A percentile compares a stretch with the other conserved stretches of the same genome.
phyloP scores from a whole-genome alignment of 1,140 invertebrate genomes.

The Eupeodes corollae region DNA sequence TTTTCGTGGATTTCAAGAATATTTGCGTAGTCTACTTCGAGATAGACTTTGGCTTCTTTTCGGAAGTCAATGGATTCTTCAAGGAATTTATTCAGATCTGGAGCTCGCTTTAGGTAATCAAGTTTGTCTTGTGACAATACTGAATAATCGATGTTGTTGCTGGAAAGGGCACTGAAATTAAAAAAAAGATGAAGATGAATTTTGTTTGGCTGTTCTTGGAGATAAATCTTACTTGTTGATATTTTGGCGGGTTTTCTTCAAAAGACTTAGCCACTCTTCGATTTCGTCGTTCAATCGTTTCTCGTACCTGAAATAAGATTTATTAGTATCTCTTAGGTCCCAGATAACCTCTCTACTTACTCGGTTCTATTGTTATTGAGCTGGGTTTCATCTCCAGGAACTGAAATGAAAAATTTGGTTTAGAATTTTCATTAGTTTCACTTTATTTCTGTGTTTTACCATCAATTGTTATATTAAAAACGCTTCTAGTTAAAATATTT shows the following conservation, averaged over 20 bases:
- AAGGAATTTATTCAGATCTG: slow-evolving; percentile 17
- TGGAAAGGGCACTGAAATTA: background rate
- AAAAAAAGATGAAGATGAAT: background rate
- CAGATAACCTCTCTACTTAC: too few species aligned
- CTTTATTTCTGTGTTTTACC: too few species aligned
- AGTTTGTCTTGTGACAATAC: slow-evolving; percentile 6
- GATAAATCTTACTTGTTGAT: background rate
- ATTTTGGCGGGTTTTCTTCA: background rate
- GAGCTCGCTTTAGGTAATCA: slow-evolving; percentile 12
- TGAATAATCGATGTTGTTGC: slow-evolving; percentile 1
- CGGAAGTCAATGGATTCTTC: slow-evolving; percentile 14
- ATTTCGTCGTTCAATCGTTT: slow-evolving; percentile 4
- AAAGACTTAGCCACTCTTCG: slow-evolving; percentile 5
- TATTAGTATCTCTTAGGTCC: too few species aligned
- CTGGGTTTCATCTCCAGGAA: too few species aligned
- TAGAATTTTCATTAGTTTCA: too few species aligned
- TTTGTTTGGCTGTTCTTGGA: slow-evolving; percentile 3
- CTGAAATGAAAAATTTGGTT: too few species aligned
- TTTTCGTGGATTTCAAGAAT: slow-evolving; percentile 8
- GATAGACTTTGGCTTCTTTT: slow-evolving; percentile 8
- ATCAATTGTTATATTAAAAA: too few species aligned
- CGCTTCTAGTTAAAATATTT: too few species aligned
- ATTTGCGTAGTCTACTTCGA: slow-evolving; percentile 9
- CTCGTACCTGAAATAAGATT: slow-evolving; percentile 3
- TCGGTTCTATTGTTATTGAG: too few species aligned